These are phyloP conservation scores for Synanthedon formicaeformis DNA, from an alignment of 2,888 invertebrate genomes.

Conservation along the genomic window DNA sequence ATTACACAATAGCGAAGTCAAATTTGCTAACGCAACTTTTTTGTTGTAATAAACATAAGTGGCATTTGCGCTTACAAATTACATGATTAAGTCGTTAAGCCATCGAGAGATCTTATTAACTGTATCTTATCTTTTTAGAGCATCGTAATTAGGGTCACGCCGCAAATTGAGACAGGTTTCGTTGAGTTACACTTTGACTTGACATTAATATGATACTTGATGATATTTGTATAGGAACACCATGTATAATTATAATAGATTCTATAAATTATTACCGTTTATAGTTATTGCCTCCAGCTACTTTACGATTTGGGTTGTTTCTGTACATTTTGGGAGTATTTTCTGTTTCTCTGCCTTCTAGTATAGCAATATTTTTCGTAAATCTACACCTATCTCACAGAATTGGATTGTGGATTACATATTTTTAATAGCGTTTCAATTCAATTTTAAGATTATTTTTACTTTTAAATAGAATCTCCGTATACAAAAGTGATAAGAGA, in stretches of 20 bases:
- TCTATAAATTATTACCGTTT: too few relatives aligned
- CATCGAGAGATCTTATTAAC: slow-evolving; percentile 15
- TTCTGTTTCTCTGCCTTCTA: too few relatives aligned
- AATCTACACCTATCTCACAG: too few relatives aligned
- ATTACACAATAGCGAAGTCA: neutral
- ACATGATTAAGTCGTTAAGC: slow-evolving; percentile 34
- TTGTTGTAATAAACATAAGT: slow-evolving; percentile 4
- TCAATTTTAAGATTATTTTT: too few relatives aligned
- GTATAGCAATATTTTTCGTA: too few relatives aligned
- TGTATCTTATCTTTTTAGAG: slow-evolving; percentile 27
- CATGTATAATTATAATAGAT: neutral
- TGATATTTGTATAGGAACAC: neutral
- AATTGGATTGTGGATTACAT: too few relatives aligned
- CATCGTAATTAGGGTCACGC: slow-evolving; percentile 31
- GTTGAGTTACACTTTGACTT: slow-evolving; percentile 1
- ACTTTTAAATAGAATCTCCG: too few relatives aligned
- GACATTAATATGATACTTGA: neutral
- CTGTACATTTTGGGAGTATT: too few relatives aligned
- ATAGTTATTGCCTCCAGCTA: too few relatives aligned
- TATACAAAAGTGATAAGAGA: too few relatives aligned
- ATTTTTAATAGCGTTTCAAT: too few relatives aligned
- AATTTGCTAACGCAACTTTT: neutral
- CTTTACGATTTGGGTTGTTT: too few relatives aligned
- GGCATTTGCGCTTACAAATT: slow-evolving; percentile 14
- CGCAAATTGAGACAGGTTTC: slow-evolving; percentile 7